Percentiles rank a stretch among this genome's conserved stretches.
phyloP scores from a whole-genome alignment of 2,888 invertebrate genomes.

The Drosophila kambysellisi region DNA sequence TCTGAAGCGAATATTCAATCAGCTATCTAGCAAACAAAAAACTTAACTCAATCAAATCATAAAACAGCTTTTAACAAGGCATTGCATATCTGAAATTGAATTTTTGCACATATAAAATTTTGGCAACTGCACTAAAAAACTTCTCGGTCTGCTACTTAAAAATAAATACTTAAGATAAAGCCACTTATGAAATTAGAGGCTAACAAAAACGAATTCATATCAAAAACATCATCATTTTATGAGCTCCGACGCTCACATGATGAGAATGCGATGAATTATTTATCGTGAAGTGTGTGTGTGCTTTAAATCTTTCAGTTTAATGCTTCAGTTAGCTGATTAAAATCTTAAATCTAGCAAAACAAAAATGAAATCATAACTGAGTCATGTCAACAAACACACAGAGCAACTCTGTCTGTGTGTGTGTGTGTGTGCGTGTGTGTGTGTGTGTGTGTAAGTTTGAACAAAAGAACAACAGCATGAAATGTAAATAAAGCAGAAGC shows the following conservation, averaged over 20 bases:
- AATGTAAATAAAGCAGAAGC: constrained; percentile 56
- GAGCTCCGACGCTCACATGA: constrained; percentile 12
- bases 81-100: not conserved
- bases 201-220: constrained; percentile 4
- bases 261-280: constrained; percentile 31
- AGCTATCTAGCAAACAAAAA: not conserved
- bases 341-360: constrained; percentile 53
- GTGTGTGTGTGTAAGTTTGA: constrained; percentile 45
- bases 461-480: constrained; percentile 51
- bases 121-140: not conserved
- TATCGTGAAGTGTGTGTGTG: constrained; percentile 37
- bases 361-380: constrained; percentile 64
- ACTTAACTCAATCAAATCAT: not conserved
- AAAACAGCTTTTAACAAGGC: not conserved
- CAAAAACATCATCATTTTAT: constrained; percentile 25
- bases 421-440: not conserved
- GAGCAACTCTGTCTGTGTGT: too few species aligned
- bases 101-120: not conserved
- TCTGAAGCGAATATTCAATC: not conserved
- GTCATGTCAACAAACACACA: constrained; percentile 41
- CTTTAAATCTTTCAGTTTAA: constrained; percentile 42
- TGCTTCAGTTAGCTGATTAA: constrained; percentile 60
- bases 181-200: constrained; percentile 2
- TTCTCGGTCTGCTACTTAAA: not conserved
- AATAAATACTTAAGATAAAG: constrained; percentile 9